Percentiles rank a stretch among this genome's conserved stretches.
phyloP scores from a whole-genome alignment of 2,113 vertebrate genomes.

The Vicugna pacos region DNA sequence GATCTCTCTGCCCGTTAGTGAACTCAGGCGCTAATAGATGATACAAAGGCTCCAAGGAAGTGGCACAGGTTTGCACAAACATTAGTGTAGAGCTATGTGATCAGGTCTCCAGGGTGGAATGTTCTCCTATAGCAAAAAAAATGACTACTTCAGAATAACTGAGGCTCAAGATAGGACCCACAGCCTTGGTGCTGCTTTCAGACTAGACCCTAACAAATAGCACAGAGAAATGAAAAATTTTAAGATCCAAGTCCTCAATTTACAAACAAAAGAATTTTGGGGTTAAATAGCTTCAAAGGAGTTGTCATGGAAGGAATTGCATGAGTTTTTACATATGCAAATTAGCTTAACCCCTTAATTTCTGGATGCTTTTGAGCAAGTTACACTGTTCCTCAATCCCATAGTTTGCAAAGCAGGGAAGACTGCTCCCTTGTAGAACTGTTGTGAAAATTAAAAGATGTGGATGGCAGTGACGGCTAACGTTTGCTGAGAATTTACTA shows the following conservation, averaged over 20 bases:
- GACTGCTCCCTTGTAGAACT: neutral
- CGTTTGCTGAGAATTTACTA: neutral
- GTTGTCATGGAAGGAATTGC: neutral
- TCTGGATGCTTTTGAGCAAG: neutral
- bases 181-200: too few relatives aligned
- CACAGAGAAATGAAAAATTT: neutral
- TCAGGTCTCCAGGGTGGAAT: neutral
- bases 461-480: neutral
- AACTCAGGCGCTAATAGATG: neutral
- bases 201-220: neutral
- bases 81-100: neutral
- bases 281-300: neutral
- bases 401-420: neutral
- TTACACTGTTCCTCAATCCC: neutral
- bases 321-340: neutral
- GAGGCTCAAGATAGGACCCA: too few relatives aligned
- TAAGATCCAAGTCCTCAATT: neutral
- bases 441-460: neutral
- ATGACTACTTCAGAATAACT: neutral
- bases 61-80: neutral
- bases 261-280: neutral
- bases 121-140: neutral
- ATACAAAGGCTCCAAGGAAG: neutral
- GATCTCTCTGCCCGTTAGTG: neutral
- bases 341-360: neutral